Evolutionary conservation across 2,797 vertebrate species (phyloP).

Genomic region (Falco novaeseelandiae): DNA sequence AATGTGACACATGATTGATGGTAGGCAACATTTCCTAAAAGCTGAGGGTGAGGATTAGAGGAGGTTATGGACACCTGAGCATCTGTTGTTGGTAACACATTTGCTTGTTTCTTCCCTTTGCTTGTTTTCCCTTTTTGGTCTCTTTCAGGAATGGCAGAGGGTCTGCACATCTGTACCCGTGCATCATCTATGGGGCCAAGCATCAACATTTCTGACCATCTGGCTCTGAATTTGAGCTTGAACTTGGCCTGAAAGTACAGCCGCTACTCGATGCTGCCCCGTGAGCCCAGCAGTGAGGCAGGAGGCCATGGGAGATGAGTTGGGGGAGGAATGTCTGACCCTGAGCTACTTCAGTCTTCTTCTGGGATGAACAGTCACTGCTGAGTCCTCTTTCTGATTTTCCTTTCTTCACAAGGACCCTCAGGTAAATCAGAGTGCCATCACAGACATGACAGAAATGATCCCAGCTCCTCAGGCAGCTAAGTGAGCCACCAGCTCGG

Average conservation of each 20-base stretch:
- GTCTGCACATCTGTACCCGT: not conserved
- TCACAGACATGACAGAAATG: not conserved
- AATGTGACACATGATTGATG: rapidly evolving
- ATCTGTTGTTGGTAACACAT: not conserved
- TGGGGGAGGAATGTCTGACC: not conserved
- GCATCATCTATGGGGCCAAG: rapidly evolving
- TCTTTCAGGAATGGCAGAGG: not conserved
- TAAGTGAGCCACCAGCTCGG: not conserved
- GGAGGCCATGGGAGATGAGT: rapidly evolving
- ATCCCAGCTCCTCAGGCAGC: not conserved
- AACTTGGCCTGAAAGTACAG: not conserved
- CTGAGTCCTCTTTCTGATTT: not conserved
- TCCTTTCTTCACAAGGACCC: not conserved
- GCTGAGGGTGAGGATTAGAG: not conserved
- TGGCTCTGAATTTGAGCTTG: not conserved
- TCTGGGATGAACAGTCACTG: too few species aligned
- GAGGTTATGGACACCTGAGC: not conserved
- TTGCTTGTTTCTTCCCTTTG: not conserved
- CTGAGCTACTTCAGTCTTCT: not conserved
- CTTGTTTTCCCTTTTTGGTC: not conserved
- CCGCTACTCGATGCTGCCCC: rapidly evolving
- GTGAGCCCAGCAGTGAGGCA: rapidly evolving
- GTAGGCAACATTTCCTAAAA: not conserved
- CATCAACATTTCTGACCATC: rapidly evolving
- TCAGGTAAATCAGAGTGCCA: not conserved